phyloP scores from a whole-genome alignment of 2,888 invertebrate species.

The Bimastos eiseni region DNA sequence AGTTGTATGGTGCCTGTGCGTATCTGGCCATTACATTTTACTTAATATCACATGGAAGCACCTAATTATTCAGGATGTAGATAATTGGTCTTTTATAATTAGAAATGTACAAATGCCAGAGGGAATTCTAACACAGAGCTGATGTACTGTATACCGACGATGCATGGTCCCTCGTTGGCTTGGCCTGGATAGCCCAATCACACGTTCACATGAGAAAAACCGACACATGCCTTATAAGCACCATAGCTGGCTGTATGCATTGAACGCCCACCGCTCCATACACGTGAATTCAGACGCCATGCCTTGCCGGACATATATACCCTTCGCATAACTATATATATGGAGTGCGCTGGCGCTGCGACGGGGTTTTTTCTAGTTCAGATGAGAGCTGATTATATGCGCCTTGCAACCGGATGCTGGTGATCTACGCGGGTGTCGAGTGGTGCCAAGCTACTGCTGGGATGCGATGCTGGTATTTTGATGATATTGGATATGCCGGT shows the following conservation, averaged over 20 bases:
- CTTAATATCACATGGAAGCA: neutral
- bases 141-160: neutral
- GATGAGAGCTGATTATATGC: neutral
- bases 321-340: neutral
- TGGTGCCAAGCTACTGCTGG: neutral
- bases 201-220: neutral
- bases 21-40: neutral
- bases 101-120: neutral
- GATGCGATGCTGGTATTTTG: neutral
- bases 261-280: neutral
- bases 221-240: no score
- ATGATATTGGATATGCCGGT: neutral
- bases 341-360: neutral
- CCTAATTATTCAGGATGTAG: constrained; percentile 13
- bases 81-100: constrained; percentile 13
- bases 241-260: no score
- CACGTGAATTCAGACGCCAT: neutral
- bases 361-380: neutral
- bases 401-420: neutral
- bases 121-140: neutral
- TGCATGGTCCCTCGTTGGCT: neutral
- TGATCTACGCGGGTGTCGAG: neutral
- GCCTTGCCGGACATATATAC: neutral
- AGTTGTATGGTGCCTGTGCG: neutral
- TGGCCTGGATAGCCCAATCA: neutral